Evolutionary conservation across 2,113 vertebrate genomes (phyloP).

Genomic region (Alligator mississippiensis): DNA sequence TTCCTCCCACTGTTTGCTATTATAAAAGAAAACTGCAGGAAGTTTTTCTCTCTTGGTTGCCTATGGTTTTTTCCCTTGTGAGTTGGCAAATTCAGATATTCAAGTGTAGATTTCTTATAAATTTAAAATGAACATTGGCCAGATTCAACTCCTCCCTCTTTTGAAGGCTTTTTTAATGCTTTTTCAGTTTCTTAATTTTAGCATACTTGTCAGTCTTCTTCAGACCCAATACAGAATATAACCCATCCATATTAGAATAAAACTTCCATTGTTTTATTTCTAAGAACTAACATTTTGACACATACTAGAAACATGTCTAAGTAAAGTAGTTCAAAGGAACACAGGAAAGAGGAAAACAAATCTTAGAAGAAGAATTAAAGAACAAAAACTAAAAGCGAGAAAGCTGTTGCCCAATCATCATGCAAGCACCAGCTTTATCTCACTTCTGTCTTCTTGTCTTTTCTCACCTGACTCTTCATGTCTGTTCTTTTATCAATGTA

Average conservation of each 20-base stretch:
- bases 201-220: background rate
- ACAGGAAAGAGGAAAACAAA: background rate
- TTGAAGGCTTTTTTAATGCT: background rate
- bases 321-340: background rate
- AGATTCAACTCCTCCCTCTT: background rate
- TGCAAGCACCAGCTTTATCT: background rate
- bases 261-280: background rate
- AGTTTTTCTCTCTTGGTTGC: background rate
- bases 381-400: background rate
- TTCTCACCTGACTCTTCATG: background rate
- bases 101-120: slow-evolving; percentile 38
- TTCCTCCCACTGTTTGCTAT: background rate
- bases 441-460: background rate
- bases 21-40: slow-evolving; percentile 44
- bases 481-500: background rate
- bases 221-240: too few relatives aligned
- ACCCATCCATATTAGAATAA: accelerated
- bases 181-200: background rate
- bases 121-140: slow-evolving; percentile 7
- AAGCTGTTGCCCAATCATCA: background rate
- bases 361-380: background rate
- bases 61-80: slow-evolving; percentile 18
- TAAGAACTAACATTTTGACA: background rate
- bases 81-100: slow-evolving; percentile 32
- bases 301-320: background rate